Percentiles rank a stretch among this genome's conserved stretches.
Evolutionary conservation across 37 sponge, comb jelly and placozoan genomes (phyloP).

Genomic region (Mnemiopsis leidyi): DNA sequence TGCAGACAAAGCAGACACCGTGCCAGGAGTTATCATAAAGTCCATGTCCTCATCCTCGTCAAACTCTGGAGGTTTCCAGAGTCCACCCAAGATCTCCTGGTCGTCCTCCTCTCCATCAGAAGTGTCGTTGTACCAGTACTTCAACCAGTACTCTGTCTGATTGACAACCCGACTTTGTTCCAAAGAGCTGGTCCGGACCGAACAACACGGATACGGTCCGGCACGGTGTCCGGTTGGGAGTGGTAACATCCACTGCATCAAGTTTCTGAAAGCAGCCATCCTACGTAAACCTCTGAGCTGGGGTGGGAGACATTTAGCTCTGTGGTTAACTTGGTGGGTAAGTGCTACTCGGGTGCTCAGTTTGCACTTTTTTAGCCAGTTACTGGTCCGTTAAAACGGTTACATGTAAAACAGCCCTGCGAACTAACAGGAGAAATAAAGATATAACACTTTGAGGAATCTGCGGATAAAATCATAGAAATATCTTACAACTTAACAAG

Average conservation of each 20-base stretch:
- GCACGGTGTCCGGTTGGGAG: neutral
- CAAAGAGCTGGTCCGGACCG: neutral
- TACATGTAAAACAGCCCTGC: no score
- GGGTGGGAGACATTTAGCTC: no score
- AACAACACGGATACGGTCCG: neutral
- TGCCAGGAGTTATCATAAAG: neutral
- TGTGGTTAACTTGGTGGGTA: no score
- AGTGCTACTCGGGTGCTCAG: no score
- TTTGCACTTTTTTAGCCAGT: no score
- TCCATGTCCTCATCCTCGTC: neutral
- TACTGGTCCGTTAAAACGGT: no score
- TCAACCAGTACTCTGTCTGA: neutral
- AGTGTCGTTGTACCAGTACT: neutral
- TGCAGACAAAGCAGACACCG: neutral
- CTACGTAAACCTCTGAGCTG: no score
- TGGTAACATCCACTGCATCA: neutral
- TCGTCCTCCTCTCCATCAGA: neutral
- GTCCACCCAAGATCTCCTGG: neutral
- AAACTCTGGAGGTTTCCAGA: neutral
- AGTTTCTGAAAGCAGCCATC: neutral
- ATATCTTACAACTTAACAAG: no score
- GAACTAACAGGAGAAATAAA: no score
- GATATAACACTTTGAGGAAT: no score
- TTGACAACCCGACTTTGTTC: neutral
- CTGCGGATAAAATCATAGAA: no score